Percentiles rank a stretch among this genome's conserved stretches.
These are phyloP conservation scores for Drosophila jambulina DNA, from an alignment of 1,140 invertebrate species.

Conservation along the genomic window DNA sequence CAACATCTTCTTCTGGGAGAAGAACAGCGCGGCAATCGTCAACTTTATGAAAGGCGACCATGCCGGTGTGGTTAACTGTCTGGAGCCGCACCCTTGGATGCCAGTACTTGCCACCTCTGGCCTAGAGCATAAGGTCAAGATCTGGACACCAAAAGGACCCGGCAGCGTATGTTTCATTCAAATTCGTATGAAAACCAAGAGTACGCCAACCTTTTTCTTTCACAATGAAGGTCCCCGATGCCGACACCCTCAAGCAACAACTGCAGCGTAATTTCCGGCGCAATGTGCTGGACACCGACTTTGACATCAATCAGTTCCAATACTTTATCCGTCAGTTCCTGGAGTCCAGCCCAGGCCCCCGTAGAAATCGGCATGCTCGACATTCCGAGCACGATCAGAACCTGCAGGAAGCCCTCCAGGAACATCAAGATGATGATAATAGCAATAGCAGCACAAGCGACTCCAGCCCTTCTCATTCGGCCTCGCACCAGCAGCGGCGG, in stretches of 20 bases:
- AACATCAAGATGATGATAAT: background rate
- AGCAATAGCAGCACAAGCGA: constrained; percentile 2
- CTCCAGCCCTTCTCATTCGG: background rate
- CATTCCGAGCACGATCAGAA: background rate
- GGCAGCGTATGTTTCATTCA: constrained; percentile 76
- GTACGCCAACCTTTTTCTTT: background rate
- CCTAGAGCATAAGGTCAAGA: constrained; percentile 96
- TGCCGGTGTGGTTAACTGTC: constrained; percentile 95
- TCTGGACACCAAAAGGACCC: constrained; percentile 92
- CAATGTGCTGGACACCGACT: constrained; percentile 44
- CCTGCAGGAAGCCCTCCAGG: background rate
- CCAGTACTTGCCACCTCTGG: constrained; percentile 94
- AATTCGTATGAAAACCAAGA: background rate
- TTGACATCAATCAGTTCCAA: constrained; percentile 63
- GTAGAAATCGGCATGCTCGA: background rate
- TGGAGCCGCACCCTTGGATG: constrained; percentile 95
- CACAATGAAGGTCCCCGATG: constrained; percentile 85
- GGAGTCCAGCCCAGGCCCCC: constrained; percentile 1
- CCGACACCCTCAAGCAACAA: constrained; percentile 84
- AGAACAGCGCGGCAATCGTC: constrained; percentile 94
- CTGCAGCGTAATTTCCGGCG: constrained; percentile 65
- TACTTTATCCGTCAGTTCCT: constrained; percentile 67
- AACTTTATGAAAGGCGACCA: constrained; percentile 94
- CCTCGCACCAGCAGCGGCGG: background rate
- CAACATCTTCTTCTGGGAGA: constrained; percentile 98